Conservation (phyloP, 2,888 invertebrate genomes). For the Microctonus brassicae region DNA sequence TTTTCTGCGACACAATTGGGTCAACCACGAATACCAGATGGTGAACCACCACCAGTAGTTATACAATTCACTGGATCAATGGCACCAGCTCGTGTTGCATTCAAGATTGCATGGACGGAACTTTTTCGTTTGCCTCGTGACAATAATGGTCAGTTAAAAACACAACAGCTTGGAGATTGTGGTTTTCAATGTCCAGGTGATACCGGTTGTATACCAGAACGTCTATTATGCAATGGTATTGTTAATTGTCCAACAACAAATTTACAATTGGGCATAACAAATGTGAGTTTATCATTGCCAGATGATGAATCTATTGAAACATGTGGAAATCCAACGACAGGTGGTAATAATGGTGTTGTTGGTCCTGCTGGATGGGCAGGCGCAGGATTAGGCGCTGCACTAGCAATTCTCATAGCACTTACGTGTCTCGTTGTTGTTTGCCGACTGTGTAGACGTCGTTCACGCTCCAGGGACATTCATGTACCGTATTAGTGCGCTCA, state of each 20-base stretch:
- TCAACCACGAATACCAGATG: conserved; percentile 70
- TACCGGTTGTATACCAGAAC: conserved; percentile 85
- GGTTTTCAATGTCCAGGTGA: conserved; percentile 91
- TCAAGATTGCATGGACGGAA: conserved; percentile 92
- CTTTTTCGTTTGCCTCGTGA: conserved; percentile 88
- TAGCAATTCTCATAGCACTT: conserved; percentile 73
- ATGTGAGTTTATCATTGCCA: conserved; percentile 68
- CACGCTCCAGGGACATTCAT: conserved; percentile 74
- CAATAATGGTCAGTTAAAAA: conserved; percentile 83
- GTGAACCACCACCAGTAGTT: conserved; percentile 76
- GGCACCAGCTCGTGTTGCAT: conserved; percentile 84
- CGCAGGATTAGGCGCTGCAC: conserved; percentile 75
- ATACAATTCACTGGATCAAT: conserved; percentile 84
- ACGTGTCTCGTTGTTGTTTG: conserved; percentile 75
- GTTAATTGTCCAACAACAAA: conserved; percentile 85
- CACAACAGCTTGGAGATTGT: conserved; percentile 82
- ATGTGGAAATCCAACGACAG: conserved; percentile 73
- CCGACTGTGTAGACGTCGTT: conserved; percentile 75
- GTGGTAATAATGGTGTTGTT: conserved; percentile 70
- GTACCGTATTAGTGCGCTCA: conserved; percentile 73
- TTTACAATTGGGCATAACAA: conserved; percentile 47
- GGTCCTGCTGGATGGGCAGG: conserved; percentile 74
- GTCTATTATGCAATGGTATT: conserved; percentile 88
- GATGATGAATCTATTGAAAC: conserved; percentile 85
- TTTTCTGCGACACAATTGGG: conserved; percentile 82